Conservation (phyloP, 2,888 invertebrate genomes). For the Metallyticus violacea region DNA sequence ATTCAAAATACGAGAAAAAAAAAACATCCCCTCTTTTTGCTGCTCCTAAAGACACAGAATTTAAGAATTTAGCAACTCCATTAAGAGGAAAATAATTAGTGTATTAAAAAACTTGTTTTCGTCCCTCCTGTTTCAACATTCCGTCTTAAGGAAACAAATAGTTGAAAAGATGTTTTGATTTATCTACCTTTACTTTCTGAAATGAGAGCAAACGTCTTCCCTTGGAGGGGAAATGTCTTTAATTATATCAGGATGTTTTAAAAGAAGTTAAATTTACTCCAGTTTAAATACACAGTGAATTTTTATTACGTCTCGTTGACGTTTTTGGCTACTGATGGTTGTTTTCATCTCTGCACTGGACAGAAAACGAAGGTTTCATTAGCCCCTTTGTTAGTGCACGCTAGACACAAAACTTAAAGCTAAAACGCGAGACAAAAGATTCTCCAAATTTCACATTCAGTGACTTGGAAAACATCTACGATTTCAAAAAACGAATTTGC, state of each 20-base stretch:
- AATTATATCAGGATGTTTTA: background rate
- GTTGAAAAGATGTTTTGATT: background rate
- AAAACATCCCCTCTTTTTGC: background rate
- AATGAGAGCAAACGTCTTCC: background rate
- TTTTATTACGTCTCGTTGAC: no score
- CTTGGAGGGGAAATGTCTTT: background rate
- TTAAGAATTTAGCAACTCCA: background rate
- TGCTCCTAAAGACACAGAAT: background rate
- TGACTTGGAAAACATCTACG: no score
- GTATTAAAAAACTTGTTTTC: background rate
- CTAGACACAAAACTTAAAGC: no score
- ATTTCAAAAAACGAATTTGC: no score
- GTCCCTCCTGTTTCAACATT: background rate
- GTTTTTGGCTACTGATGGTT: no score
- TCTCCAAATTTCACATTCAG: no score
- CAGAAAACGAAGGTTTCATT: no score
- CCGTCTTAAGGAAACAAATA: background rate
- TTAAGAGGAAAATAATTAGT: constrained; percentile 12
- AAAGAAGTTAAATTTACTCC: background rate
- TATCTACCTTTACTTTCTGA: background rate
- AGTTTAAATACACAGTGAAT: background rate
- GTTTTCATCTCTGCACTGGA: no score
- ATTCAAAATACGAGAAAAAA: background rate
- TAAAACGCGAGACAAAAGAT: no score
- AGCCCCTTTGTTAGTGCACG: no score